These are phyloP conservation scores for Prenolepis imparis DNA, from an alignment of 2,888 invertebrate species.

Conservation along the genomic window DNA sequence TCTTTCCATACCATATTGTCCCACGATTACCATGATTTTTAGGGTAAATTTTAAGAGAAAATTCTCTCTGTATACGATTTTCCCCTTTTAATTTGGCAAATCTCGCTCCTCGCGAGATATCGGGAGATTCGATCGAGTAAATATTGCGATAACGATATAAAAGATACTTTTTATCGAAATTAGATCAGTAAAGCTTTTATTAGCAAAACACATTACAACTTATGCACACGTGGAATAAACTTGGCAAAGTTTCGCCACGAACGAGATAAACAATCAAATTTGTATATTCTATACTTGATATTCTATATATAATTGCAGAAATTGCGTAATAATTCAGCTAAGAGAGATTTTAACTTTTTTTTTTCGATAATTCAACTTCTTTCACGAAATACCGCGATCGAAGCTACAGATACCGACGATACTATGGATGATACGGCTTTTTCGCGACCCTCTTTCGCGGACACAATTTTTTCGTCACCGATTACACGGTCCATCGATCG, in stretches of 20 bases:
- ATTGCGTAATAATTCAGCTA: not conserved
- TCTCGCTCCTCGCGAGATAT: too few species aligned
- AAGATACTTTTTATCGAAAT: too few species aligned
- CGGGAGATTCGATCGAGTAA: too few species aligned
- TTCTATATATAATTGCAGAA: not conserved
- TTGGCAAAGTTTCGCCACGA: constrained; percentile 51
- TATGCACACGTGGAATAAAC: constrained; percentile 33
- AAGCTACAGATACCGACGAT: not conserved
- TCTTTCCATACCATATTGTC: too few species aligned
- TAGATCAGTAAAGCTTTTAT: too few species aligned
- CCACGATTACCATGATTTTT: too few species aligned
- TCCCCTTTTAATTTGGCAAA: too few species aligned
- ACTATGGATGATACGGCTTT: not conserved
- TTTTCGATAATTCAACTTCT: not conserved
- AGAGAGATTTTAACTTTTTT: not conserved
- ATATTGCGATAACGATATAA: too few species aligned
- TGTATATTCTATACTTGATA: not conserved
- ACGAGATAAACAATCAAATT: not conserved
- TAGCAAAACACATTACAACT: not conserved
- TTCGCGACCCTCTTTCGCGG: not conserved
- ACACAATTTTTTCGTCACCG: constrained; percentile 3
- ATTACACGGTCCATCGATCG: constrained; percentile 39
- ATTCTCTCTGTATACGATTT: too few species aligned
- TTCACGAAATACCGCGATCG: not conserved
- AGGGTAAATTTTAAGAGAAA: too few species aligned